phyloP scores from a whole-genome alignment of 2,888 invertebrate species.

The Lapara coniferarum region DNA sequence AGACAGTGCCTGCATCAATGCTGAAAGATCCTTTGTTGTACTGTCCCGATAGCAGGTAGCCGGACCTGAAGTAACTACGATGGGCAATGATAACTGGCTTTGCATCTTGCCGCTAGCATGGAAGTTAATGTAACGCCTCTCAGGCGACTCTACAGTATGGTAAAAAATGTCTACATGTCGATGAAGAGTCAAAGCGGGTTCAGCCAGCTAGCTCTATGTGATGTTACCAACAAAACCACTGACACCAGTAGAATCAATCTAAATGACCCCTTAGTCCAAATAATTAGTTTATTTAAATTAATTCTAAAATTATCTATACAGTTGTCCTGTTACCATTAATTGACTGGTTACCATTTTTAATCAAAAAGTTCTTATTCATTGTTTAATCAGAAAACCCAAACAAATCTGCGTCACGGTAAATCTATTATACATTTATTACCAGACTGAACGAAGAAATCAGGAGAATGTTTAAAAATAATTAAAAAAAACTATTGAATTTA shows the following conservation, averaged over 20 bases:
- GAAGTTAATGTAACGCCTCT: too few species aligned
- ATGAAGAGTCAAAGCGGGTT: too few species aligned
- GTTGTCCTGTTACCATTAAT: slow-evolving; percentile 38
- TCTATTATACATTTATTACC: slow-evolving; percentile 20
- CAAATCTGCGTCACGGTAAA: slow-evolving; percentile 3
- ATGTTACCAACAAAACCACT: background rate
- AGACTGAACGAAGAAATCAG: too few species aligned
- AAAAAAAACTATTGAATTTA: slow-evolving; percentile 13
- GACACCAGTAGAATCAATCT: background rate
- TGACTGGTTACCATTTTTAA: slow-evolving; percentile 41
- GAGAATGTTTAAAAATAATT: background rate
- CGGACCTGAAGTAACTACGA: too few species aligned
- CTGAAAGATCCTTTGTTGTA: too few species aligned
- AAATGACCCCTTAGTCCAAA: background rate
- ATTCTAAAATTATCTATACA: slow-evolving; percentile 23
- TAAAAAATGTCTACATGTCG: too few species aligned
- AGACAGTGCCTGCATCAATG: too few species aligned
- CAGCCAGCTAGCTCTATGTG: too few species aligned
- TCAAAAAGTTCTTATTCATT: background rate
- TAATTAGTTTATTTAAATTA: background rate
- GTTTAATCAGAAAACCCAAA: slow-evolving; percentile 2
- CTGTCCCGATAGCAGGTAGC: too few species aligned
- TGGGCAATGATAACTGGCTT: too few species aligned
- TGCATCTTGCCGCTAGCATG: too few species aligned
- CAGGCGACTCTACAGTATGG: too few species aligned